These are phyloP conservation scores for Calameuta filiformis DNA, from an alignment of 2,888 invertebrate genomes.

Conservation along the genomic window DNA sequence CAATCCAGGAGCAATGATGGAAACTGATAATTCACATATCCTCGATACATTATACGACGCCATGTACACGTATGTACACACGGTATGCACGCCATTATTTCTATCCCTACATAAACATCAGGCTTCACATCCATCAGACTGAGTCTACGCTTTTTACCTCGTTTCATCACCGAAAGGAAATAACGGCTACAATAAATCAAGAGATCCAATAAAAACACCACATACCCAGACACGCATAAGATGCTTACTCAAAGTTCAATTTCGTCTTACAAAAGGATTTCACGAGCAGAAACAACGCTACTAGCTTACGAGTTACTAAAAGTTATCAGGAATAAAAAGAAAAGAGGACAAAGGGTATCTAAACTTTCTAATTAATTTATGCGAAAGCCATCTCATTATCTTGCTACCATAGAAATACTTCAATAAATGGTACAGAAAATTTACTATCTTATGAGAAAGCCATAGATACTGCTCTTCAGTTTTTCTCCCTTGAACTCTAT, in stretches of 20 bases:
- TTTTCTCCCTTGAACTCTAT: not conserved
- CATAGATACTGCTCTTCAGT: not conserved
- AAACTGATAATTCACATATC: not conserved
- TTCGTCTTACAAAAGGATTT: not conserved
- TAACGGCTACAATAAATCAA: not conserved
- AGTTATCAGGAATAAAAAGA: not conserved
- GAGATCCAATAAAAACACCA: not conserved
- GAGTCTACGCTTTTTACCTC: not conserved
- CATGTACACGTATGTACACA: not conserved
- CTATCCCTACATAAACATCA: not conserved
- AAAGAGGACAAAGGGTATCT: not conserved
- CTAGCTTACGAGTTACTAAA: not conserved
- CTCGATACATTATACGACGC: not conserved
- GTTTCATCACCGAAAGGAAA: not conserved
- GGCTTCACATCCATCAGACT: not conserved
- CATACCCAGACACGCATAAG: not conserved
- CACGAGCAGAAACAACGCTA: not conserved
- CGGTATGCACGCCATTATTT: not conserved
- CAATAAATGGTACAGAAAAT: not conserved
- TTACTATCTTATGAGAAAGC: not conserved
- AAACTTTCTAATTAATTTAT: not conserved
- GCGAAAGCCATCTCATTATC: not conserved
- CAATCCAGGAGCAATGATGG: not conserved
- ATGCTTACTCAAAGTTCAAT: not conserved
- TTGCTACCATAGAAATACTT: not conserved